Evolutionary conservation across 2,797 vertebrate genomes (phyloP).

Genomic region (Dromococcyx pavoninus): DNA sequence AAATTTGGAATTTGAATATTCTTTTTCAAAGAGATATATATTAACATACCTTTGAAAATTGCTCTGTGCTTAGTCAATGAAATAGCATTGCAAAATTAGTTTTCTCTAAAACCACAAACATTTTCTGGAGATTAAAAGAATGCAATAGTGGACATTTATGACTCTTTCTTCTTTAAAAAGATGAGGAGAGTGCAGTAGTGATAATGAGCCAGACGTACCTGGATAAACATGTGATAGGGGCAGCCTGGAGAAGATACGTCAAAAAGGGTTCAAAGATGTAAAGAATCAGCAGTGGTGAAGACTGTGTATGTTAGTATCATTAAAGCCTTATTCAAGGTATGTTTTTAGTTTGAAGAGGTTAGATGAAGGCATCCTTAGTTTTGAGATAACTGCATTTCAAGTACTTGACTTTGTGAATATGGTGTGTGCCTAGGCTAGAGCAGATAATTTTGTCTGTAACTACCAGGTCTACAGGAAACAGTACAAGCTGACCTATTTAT

Average conservation of each 20-base stretch:
- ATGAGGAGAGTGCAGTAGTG: not conserved
- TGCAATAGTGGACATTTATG: not conserved
- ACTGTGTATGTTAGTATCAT: accelerated
- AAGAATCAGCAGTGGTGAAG: not conserved
- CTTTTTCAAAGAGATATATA: not conserved
- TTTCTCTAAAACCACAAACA: not conserved
- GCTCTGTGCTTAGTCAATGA: not conserved
- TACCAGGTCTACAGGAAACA: not conserved
- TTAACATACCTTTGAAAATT: not conserved
- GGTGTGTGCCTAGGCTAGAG: not conserved
- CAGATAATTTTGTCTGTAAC: not conserved
- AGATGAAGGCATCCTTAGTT: not conserved
- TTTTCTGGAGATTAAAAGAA: not conserved
- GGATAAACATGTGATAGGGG: not conserved
- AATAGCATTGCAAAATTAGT: not conserved
- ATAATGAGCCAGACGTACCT: not conserved
- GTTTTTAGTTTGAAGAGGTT: not conserved
- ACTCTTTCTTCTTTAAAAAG: not conserved
- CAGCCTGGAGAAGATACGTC: not conserved
- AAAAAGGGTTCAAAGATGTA: not conserved
- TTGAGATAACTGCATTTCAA: not conserved
- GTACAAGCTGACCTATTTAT: not conserved
- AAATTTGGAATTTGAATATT: not conserved
- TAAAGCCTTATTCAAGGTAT: not conserved
- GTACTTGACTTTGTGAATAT: not conserved